A percentile compares a stretch with the other conserved stretches of the same genome.
These are phyloP conservation scores for Prostheceraeus crozeri DNA, from an alignment of 2,888 invertebrate genomes.

Conservation along the genomic window DNA sequence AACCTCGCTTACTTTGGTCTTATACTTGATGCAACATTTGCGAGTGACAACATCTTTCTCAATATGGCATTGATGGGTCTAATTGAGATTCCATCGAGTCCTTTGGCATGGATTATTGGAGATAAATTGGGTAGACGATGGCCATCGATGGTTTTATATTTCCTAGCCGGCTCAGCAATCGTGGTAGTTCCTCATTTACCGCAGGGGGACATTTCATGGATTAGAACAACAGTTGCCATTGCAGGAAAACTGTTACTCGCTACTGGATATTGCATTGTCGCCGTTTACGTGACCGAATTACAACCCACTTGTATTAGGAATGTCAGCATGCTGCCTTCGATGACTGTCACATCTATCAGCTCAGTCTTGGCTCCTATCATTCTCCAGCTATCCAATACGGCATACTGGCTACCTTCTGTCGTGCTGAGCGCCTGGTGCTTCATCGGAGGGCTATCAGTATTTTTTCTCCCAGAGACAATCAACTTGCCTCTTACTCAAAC, in stretches of 20 bases:
- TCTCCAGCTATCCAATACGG: not conserved
- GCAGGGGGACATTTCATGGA: slow-evolving; percentile 21
- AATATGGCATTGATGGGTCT: slow-evolving; percentile 28
- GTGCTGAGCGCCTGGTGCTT: not conserved
- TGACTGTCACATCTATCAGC: not conserved
- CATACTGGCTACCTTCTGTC: not conserved
- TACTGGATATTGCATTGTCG: slow-evolving; percentile 29
- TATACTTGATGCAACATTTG: not conserved
- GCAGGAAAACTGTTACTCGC: slow-evolving; percentile 32
- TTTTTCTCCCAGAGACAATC: slow-evolving; percentile 26
- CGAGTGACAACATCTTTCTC: slow-evolving; percentile 30
- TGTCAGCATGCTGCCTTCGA: not conserved
- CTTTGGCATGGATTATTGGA: slow-evolving; percentile 28
- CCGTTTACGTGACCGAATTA: slow-evolving; percentile 30
- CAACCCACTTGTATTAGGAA: slow-evolving; percentile 30
- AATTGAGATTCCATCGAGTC: slow-evolving; percentile 22
- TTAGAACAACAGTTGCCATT: slow-evolving; percentile 31
- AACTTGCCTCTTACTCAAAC: slow-evolving; percentile 13
- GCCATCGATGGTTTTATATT: not conserved
- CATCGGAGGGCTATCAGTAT: not conserved
- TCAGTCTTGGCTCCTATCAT: slow-evolving; percentile 10
- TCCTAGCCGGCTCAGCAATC: not conserved
- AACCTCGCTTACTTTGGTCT: slow-evolving; percentile 27
- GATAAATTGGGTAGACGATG: slow-evolving; percentile 22
- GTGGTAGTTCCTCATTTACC: slow-evolving; percentile 28